Percentiles rank a stretch among this genome's conserved stretches.
Evolutionary conservation across 2,797 vertebrate genomes (phyloP).

Genomic region (Smutsia gigantea): DNA sequence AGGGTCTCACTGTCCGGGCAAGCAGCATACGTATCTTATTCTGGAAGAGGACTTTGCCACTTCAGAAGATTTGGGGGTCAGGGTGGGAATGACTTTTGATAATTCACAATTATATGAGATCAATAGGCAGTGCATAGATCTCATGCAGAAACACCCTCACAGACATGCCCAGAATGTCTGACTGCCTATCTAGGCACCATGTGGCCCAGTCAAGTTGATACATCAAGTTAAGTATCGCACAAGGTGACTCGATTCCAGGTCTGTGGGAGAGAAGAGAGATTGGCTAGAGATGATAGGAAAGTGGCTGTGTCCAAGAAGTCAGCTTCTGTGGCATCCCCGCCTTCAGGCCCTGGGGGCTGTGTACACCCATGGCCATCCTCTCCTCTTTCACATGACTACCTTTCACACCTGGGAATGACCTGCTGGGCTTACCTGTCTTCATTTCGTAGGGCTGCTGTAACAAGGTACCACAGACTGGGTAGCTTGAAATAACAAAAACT

Average conservation of each 20-base stretch:
- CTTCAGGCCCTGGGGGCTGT: background rate
- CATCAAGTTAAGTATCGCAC: background rate
- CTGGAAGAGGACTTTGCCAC: background rate
- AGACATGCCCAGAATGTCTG: background rate
- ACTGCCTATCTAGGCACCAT: background rate
- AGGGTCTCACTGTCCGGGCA: background rate
- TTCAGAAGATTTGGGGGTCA: background rate
- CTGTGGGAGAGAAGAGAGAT: background rate
- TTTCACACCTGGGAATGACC: background rate
- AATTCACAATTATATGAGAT: background rate
- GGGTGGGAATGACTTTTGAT: background rate
- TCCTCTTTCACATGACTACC: background rate
- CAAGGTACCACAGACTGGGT: background rate
- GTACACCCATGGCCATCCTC: rapidly evolving
- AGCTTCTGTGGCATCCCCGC: background rate
- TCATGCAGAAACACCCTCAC: background rate
- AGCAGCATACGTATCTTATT: background rate
- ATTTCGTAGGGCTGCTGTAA: background rate
- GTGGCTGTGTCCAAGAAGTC: no score
- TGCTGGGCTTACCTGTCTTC: background rate
- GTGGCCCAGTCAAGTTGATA: background rate
- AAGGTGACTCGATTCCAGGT: background rate
- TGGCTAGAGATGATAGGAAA: background rate
- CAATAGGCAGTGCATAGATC: background rate
- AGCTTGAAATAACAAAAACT: background rate